phyloP scores from a whole-genome alignment of 2,113 vertebrate genomes.

The Engraulis encrasicolus region DNA sequence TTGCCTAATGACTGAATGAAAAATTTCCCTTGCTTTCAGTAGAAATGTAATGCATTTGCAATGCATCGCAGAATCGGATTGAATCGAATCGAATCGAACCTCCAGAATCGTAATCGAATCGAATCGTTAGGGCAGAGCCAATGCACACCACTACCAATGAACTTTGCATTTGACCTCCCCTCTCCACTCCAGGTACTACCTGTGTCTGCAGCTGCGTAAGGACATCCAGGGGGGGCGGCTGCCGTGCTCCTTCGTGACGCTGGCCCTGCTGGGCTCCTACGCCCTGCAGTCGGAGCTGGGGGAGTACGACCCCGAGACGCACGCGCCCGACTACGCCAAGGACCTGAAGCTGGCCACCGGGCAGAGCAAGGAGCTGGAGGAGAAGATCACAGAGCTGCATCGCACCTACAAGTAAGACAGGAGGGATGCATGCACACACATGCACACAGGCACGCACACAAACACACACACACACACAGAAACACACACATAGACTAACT shows the following conservation, averaged over 20 bases:
- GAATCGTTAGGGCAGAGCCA: too few relatives aligned
- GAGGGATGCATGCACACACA: neutral
- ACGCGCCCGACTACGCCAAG: slow-evolving; percentile 82
- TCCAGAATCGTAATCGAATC: too few relatives aligned
- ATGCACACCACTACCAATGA: too few relatives aligned
- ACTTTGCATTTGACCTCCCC: too few relatives aligned
- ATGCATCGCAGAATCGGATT: too few relatives aligned
- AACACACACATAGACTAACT: slow-evolving; percentile 56
- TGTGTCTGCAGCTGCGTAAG: slow-evolving; percentile 94
- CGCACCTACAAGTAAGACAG: slow-evolving; percentile 87
- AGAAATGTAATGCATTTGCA: too few relatives aligned
- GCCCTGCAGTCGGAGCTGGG: slow-evolving; percentile 95
- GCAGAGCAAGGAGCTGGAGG: slow-evolving; percentile 94
- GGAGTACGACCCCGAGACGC: slow-evolving; percentile 91
- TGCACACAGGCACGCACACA: neutral
- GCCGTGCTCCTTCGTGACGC: slow-evolving; percentile 95
- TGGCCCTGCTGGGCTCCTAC: slow-evolving; percentile 93
- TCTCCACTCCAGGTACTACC: slow-evolving; percentile 77
- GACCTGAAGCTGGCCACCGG: slow-evolving; percentile 91
- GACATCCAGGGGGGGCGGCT: slow-evolving; percentile 88
- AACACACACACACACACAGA: neutral
- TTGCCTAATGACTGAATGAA: too few relatives aligned
- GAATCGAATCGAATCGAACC: too few relatives aligned
- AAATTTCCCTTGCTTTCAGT: too few relatives aligned
- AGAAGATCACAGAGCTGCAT: slow-evolving; percentile 95